Evolutionary conservation across 2,113 vertebrate species (phyloP), one percentile per base, ranked within the genome.

Genomic region (Vimba vimba): DNA sequence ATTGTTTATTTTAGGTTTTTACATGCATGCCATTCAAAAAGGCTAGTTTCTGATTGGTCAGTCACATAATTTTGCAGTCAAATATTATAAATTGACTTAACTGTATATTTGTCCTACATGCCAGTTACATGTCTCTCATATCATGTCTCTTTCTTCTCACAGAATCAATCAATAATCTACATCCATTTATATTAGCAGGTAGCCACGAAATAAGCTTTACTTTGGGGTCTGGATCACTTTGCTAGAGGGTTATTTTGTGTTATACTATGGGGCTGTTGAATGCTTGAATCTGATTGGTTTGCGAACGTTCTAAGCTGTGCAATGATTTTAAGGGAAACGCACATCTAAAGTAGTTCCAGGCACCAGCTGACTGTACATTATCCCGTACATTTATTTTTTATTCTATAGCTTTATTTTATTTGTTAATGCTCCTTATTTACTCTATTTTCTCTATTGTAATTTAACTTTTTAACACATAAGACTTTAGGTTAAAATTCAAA

Each of bases 101-200:
- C 23, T 43, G 19, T 45, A n/a, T 43, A 73, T 73, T 45, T 6
- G 21, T 13, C 69, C 71, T 74, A 25, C 12, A 74, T 71, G 36
- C 19, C 36, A 73, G 36, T 45, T n/a, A 45, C 69, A 45, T 45
- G 69, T 73, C 23, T 47, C 43, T 25, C 39, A 23, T 33, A 23
- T 47, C 2, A 25, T 43, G 23, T 47, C 39, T 74, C 39, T 74
- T 23, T 4, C 68, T 23, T 69, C 33, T 39, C 68, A 71, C 11
- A 74, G 47, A 74, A 74, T 74, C 23, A 25, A 45, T 73, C 69
- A 73, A 45, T 74, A 45, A n/a, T 74, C 21, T 4, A 74, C 39
- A 73, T 45, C 10, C 39, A n/a, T 13, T n/a, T 45, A n/a, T 11
- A 43, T 43, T 71, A 23, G 9, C 17, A 73, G 36, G 69, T 12